phyloP scores from a whole-genome alignment of 2,113 vertebrate genomes.

The Psettodes erumei region DNA sequence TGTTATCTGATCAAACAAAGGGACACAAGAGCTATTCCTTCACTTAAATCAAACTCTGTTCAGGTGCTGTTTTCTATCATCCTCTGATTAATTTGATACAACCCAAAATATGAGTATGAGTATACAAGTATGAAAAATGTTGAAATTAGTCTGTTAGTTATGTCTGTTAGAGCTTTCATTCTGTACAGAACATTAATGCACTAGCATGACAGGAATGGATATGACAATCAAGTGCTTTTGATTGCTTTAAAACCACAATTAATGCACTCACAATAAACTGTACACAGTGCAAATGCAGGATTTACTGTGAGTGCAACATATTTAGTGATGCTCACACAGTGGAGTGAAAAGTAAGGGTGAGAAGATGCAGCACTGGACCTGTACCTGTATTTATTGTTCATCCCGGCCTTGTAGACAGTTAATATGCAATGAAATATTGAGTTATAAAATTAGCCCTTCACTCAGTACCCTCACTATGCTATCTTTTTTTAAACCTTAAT shows the following conservation, averaged over 20 bases:
- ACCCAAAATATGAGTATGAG: no score
- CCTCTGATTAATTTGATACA: background rate
- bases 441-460: no score
- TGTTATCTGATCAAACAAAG: slow-evolving; percentile 27
- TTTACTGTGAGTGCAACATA: no score
- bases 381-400: background rate
- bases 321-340: background rate
- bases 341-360: background rate
- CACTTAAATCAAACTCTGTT: background rate
- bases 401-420: no score
- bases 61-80: background rate
- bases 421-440: no score
- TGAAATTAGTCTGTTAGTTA: no score
- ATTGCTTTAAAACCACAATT: no score
- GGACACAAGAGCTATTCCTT: background rate
- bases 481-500: background rate
- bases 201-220: background rate
- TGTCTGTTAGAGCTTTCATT: background rate
- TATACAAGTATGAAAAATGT: background rate
- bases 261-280: no score
- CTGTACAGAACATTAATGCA: background rate
- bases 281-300: background rate
- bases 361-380: background rate
- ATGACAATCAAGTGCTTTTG: background rate
- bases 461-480: no score